phyloP scores from a whole-genome alignment of 2,797 vertebrate genomes.

The Otolemur crassicaudatus region DNA sequence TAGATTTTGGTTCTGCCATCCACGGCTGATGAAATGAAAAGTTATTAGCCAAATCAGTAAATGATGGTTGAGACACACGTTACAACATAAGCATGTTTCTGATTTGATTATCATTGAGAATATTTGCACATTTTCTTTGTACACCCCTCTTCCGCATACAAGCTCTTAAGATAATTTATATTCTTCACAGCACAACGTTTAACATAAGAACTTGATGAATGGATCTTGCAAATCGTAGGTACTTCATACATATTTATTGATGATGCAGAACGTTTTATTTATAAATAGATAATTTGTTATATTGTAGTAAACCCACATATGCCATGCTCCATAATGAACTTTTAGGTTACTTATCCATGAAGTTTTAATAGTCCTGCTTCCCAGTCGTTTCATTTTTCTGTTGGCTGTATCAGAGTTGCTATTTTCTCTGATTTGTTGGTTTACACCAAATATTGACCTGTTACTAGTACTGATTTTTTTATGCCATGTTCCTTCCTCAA shows the following conservation, averaged over 20 bases:
- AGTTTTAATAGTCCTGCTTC: not conserved
- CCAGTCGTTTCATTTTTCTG: not conserved
- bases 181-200: not conserved
- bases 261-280: not conserved
- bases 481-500: not conserved
- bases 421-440: not conserved
- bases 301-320: not conserved
- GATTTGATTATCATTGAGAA: not conserved
- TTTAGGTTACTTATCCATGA: not conserved
- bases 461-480: not conserved
- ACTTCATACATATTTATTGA: not conserved
- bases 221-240: not conserved
- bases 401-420: not conserved
- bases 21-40: slow-evolving; percentile 31
- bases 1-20: slow-evolving; percentile 30
- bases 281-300: not conserved
- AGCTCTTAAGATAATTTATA: not conserved
- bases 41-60: slow-evolving; percentile 6
- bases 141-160: not conserved
- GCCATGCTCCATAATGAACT: not conserved
- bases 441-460: not conserved
- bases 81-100: not conserved
- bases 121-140: not conserved
- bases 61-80: not conserved
- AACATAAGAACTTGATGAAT: not conserved